Percentiles rank a stretch among this genome's conserved stretches.
Evolutionary conservation across 2,113 vertebrate genomes (phyloP).

Genomic region (Myiagra hebetior): DNA sequence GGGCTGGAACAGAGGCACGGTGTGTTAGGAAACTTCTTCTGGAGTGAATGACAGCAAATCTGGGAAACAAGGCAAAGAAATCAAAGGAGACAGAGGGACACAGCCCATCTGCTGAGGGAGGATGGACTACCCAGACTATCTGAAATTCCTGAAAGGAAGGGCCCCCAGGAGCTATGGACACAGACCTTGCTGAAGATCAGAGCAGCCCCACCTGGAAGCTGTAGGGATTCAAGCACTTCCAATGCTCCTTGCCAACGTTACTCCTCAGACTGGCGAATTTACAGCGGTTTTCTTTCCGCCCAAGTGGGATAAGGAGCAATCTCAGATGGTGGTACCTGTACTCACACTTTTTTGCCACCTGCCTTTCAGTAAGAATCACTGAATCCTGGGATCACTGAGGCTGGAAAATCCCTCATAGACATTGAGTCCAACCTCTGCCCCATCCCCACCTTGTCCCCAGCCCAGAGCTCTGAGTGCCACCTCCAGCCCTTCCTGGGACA

Average conservation of each 20-base stretch:
- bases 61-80: background rate
- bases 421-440: accelerated
- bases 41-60: background rate
- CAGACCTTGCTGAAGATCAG: background rate
- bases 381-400: too few species aligned
- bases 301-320: background rate
- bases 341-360: background rate
- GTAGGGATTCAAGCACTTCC: background rate
- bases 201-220: background rate
- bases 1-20: background rate
- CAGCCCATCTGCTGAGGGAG: background rate
- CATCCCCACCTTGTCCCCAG: background rate
- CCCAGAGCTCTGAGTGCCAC: background rate
- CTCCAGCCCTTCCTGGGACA: accelerated
- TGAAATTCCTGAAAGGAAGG: background rate
- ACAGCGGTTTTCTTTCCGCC: background rate
- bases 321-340: too few species aligned
- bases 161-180: accelerated
- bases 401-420: accelerated
- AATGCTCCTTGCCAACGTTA: background rate
- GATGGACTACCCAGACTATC: background rate
- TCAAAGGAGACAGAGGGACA: background rate
- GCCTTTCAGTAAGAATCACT: background rate
- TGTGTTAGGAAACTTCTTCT: background rate
- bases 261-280: background rate